Base-by-base conservation (phyloP, 37 sponge, comb jelly and placozoan genomes). In the Corticium candelabrum region DNA sequence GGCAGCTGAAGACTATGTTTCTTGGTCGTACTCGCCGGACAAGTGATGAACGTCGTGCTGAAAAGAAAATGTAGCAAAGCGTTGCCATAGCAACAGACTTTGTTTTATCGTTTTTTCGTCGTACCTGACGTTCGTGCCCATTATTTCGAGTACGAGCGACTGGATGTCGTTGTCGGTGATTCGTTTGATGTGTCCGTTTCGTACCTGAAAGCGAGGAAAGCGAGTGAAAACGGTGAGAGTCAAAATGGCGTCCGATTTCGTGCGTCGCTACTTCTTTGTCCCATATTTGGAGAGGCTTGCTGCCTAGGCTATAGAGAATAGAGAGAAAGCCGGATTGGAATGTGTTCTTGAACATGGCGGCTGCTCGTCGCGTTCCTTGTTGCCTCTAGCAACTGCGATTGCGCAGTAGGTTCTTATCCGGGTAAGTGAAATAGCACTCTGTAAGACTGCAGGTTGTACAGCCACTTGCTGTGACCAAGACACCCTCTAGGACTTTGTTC, bases 281-380 rank as follows among this genome's bases (percentile, higher is more conserved):
- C 98, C 98, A 96, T 11, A 96, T 93, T 40, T 90, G 91, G 37
- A 96, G 88, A 21, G 98, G 98, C 68, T 92, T 93, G 84, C 98
- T 96, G 37, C 98, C 98, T 68, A 96, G 93, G 78, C 94, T 93
- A 94, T 93, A 96, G 15, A 96, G 83, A 38, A 96, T 93, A 50
- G 98, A 96, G n/a, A 96, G 91, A 71, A 96, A 96, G 3, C 98
- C 98, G 30, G 94, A 93, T 82, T 96, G 98, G 71, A 96, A 96
- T 0, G 98, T 96, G 82, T 96, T 96, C 84, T 96, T 96, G 85
- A 96, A 96, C 98, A 96, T 96, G n/a, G n/a, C n/a, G n/a, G n/a
- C n/a, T n/a, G n/a, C n/a, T n/a, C n/a, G n/a, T n/a, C n/a, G n/a
- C n/a, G n/a, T n/a, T n/a, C n/a, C n/a, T n/a, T n/a, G n/a, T n/a